Conservation (phyloP, 2,797 vertebrate species). For the Kryptolebias ocellatus region DNA sequence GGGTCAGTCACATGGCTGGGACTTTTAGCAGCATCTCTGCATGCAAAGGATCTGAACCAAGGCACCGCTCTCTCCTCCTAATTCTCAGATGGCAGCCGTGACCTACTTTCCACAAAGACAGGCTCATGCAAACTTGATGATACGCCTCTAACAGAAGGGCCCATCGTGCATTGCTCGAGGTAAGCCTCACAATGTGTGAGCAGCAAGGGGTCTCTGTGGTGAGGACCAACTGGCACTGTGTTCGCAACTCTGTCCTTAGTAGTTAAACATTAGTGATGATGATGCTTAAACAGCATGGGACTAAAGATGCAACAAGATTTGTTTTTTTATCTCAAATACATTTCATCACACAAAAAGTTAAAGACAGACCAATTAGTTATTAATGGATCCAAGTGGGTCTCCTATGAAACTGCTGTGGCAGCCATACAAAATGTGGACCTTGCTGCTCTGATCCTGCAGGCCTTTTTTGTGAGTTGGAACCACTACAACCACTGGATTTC, state of each 20-base stretch:
- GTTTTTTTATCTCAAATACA: conserved; percentile 11
- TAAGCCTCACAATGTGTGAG: conserved; percentile 50
- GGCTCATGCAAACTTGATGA: conserved; percentile 83
- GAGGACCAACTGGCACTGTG: conserved; percentile 32
- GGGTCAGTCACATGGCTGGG: conserved; percentile 68
- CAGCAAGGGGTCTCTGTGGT: conserved; percentile 47
- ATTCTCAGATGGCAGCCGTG: conserved; percentile 81
- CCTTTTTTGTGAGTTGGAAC: no score
- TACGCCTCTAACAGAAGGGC: conserved; percentile 69
- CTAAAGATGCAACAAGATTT: neutral
- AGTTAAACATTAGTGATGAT: conserved; percentile 35
- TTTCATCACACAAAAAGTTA: conserved; percentile 10
- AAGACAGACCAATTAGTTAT: conserved; percentile 29
- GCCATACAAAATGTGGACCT: conserved; percentile 24
- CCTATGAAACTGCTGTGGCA: conserved; percentile 26
- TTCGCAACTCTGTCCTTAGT: conserved; percentile 43
- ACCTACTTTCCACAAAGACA: conserved; percentile 82
- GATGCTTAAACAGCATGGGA: conserved; percentile 17
- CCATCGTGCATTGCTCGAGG: conserved; percentile 55
- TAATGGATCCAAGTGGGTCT: conserved; percentile 14
- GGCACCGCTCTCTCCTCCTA: conserved; percentile 59
- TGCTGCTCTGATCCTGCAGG: conserved; percentile 14
- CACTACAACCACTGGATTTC: conserved; percentile 10
- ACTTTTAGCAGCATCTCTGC: conserved; percentile 57
- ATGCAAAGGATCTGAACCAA: conserved; percentile 66